phyloP scores from a whole-genome alignment of 2,113 vertebrate species.

The Australoheros scitulus region DNA sequence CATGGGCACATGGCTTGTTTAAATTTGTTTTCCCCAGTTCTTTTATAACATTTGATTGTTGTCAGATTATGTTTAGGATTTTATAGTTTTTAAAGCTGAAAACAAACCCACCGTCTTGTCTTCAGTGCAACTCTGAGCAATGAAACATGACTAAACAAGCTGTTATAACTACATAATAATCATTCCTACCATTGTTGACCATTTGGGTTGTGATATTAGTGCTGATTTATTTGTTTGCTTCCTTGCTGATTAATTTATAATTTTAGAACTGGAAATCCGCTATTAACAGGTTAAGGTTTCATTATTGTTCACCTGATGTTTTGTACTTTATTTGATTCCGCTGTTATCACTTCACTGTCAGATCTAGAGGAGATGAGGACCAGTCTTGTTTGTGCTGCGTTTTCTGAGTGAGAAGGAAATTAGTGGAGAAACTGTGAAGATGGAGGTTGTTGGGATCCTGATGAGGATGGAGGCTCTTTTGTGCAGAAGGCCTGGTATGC shows the following conservation, averaged over 20 bases:
- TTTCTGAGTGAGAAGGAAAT: conserved; percentile 11
- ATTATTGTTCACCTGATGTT: not conserved
- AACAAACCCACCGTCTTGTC: conserved; percentile 13
- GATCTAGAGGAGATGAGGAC: conserved; percentile 24
- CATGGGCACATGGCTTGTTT: not conserved
- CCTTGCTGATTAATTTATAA: not conserved
- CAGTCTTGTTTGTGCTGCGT: conserved; percentile 15
- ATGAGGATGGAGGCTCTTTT: not conserved
- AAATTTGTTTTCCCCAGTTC: not conserved
- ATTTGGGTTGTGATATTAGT: conserved; percentile 7
- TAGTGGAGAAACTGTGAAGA: conserved; percentile 18
- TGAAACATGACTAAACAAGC: not conserved
- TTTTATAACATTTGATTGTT: not conserved
- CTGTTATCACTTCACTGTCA: not conserved
- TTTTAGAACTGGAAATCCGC: conserved; percentile 24
- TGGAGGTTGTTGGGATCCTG: not conserved
- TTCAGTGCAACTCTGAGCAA: not conserved
- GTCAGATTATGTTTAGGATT: conserved; percentile 3
- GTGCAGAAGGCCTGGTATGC: not conserved
- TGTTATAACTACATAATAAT: conserved; percentile 2
- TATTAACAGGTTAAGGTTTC: not conserved
- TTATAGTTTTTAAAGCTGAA: not conserved
- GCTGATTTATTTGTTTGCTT: conserved; percentile 5
- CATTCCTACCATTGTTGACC: conserved; percentile 48
- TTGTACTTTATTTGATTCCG: conserved; percentile 41